These are phyloP conservation scores for Butorides virescens DNA, from an alignment of 2,113 vertebrate species.

Conservation along the genomic window DNA sequence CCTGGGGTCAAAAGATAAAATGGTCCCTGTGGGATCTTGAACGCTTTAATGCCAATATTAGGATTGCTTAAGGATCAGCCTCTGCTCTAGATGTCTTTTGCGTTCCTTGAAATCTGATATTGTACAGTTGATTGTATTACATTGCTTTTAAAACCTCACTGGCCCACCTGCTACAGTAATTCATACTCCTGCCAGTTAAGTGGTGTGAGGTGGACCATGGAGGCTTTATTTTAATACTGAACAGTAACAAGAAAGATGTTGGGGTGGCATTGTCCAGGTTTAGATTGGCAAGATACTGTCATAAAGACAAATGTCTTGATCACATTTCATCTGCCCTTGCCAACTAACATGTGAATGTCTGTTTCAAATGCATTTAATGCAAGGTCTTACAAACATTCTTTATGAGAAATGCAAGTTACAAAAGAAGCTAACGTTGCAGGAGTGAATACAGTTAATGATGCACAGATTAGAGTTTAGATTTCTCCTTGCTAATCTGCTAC, in stretches of 20 bases:
- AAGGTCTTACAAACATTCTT: background rate
- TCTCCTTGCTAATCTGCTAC: background rate
- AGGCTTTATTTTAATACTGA: slow-evolving; percentile 51
- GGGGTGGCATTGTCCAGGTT: background rate
- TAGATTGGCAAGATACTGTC: background rate
- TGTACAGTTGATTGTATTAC: slow-evolving; percentile 79
- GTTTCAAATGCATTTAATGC: background rate
- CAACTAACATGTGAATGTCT: background rate
- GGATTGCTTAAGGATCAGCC: slow-evolving; percentile 66
- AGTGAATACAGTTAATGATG: background rate
- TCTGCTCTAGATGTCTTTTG: slow-evolving; percentile 69
- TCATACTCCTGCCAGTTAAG: slow-evolving; percentile 63
- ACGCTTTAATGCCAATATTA: slow-evolving; percentile 72
- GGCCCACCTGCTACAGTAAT: slow-evolving; percentile 80
- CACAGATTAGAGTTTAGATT: background rate
- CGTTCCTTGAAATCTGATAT: slow-evolving; percentile 76
- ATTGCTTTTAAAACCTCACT: slow-evolving; percentile 73
- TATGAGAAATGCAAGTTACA: background rate
- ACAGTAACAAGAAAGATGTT: slow-evolving; percentile 27
- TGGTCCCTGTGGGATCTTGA: slow-evolving; percentile 63
- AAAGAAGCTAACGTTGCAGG: background rate
- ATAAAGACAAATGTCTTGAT: background rate
- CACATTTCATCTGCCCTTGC: background rate
- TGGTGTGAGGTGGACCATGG: slow-evolving; percentile 51
- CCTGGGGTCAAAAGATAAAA: slow-evolving; percentile 72